phyloP scores from a whole-genome alignment of 2,113 vertebrate genomes.

The Lycocorax pyrrhopterus region DNA sequence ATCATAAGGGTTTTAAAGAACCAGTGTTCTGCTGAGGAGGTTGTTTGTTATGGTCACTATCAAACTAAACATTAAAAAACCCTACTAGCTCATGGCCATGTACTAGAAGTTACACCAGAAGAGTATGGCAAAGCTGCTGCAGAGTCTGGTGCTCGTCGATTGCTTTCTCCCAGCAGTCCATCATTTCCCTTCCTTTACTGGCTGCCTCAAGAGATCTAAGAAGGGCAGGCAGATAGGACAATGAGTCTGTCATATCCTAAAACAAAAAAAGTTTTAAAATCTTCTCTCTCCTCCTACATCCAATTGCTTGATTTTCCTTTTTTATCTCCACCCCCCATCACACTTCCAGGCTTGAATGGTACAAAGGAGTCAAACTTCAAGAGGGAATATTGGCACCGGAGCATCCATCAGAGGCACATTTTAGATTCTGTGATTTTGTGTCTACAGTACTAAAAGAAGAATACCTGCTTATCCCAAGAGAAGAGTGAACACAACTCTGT shows the following conservation, averaged over 20 bases:
- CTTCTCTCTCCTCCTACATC: neutral
- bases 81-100: neutral
- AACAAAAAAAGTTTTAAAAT: neutral
- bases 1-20: neutral
- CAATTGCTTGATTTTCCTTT: neutral
- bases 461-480: neutral
- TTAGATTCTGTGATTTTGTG: neutral
- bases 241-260: rapidly evolving
- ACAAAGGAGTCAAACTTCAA: neutral
- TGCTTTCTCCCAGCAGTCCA: neutral
- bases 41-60: neutral
- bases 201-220: neutral
- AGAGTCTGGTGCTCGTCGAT: neutral
- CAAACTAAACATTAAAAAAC: neutral
- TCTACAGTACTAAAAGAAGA: neutral
- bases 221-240: neutral
- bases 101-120: neutral
- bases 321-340: neutral
- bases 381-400: neutral
- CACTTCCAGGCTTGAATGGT: neutral
- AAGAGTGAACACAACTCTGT: neutral
- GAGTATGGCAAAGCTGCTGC: neutral
- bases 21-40: neutral
- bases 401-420: neutral
- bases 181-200: neutral